These are phyloP conservation scores for Brenthis hecate DNA, from an alignment of 2,888 invertebrate species.

Conservation along the genomic window DNA sequence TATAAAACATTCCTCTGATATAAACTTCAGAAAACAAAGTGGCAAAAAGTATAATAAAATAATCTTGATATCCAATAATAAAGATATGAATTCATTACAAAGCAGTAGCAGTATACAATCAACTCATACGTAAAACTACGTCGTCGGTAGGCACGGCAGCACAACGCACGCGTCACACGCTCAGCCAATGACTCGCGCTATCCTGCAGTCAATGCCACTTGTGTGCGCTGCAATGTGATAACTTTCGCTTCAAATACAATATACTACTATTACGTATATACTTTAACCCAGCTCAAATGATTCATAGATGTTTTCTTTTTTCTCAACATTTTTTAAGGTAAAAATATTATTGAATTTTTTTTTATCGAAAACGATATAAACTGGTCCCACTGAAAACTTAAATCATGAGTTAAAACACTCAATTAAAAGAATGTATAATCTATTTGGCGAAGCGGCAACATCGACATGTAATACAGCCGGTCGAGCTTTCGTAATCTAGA, in stretches of 20 bases:
- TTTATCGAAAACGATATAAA: not conserved
- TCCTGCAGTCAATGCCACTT: slow-evolving; percentile 49
- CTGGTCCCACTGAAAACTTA: slow-evolving; percentile 13
- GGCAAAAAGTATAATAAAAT: not conserved
- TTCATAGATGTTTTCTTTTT: not conserved
- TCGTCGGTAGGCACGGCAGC: slow-evolving; percentile 35
- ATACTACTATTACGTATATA: slow-evolving; percentile 34
- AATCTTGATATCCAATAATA: not conserved
- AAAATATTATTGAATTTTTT: too few species aligned
- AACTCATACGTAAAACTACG: slow-evolving; percentile 35
- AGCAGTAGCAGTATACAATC: slow-evolving; percentile 29
- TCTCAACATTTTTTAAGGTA: too few species aligned
- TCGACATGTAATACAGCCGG: slow-evolving; percentile 67
- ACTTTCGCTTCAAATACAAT: slow-evolving; percentile 50
- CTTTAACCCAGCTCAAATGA: slow-evolving; percentile 12
- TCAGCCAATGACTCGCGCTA: slow-evolving; percentile 44
- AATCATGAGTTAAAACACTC: slow-evolving; percentile 18
- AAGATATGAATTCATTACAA: slow-evolving; percentile 20
- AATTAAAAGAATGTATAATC: slow-evolving; percentile 36
- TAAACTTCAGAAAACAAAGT: not conserved
- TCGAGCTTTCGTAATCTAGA: slow-evolving; percentile 63
- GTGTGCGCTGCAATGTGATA: slow-evolving; percentile 44
- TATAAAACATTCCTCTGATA: too few species aligned
- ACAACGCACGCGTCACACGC: slow-evolving; percentile 34
- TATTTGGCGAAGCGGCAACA: slow-evolving; percentile 51